phyloP scores from a whole-genome alignment of 2,113 vertebrate species.

The Cebidichthys violaceus region DNA sequence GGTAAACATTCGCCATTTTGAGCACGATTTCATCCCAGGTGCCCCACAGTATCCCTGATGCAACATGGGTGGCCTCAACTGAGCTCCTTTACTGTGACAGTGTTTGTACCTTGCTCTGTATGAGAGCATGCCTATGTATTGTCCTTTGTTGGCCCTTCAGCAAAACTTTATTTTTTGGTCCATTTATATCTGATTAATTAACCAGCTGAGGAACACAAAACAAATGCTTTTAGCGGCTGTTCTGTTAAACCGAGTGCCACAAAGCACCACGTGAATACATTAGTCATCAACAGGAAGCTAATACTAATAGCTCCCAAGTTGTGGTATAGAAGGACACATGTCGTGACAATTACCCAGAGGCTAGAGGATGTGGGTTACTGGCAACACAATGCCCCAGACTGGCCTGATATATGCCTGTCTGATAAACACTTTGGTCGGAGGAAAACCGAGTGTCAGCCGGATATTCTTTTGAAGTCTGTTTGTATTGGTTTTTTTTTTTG shows the following conservation, averaged over 20 bases:
- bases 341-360: conserved; percentile 65
- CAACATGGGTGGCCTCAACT: conserved; percentile 1
- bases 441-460: conserved; percentile 73
- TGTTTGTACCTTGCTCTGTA: background rate
- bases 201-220: conserved; percentile 11
- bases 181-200: conserved; percentile 27
- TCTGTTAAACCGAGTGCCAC: conserved; percentile 25
- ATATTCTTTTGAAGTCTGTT: conserved; percentile 77
- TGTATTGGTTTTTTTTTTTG: conserved; percentile 67
- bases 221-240: conserved; percentile 32
- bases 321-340: conserved; percentile 71
- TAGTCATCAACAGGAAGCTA: conserved; percentile 65
- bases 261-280: conserved; percentile 27
- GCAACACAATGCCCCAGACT: conserved; percentile 72
- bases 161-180: conserved; percentile 15
- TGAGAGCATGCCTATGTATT: background rate
- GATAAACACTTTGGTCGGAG: conserved; percentile 76
- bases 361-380: conserved; percentile 70
- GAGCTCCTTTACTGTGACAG: background rate
- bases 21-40: background rate
- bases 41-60: background rate
- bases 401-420: conserved; percentile 66
- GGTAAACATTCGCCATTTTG: conserved; percentile 1
- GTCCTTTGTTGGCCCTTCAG: background rate
- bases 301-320: conserved; percentile 59